Base-by-base conservation (phyloP, 1,140 invertebrate genomes). In the Drosophila nasuta region DNA sequence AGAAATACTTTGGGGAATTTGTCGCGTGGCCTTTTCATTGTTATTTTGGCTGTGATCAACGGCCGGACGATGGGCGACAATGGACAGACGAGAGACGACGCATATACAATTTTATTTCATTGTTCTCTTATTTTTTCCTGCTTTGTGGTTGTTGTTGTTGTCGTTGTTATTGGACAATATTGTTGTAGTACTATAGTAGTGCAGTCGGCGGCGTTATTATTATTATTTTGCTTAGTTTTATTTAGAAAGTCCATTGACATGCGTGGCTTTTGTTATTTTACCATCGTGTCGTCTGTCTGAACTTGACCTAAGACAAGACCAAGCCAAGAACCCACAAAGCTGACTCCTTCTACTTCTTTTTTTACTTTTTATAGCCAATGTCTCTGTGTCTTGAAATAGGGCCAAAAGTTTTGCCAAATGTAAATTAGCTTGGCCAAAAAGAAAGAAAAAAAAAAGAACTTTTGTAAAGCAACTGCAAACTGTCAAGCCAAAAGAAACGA, bases 11-110 rank as follows among this genome's bases (percentile, higher is more conserved):
- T 65, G 62, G 52, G 62, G 62, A 57, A 49, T 48, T 56, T 48
- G 51, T 66, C 62, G 62, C 69, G 45, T 65, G 60, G 52, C 48
- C 69, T 66, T 56, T 65, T 72, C 62, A 66, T 66, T 72, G 69
- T 66, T 65, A 49, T 54, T 54, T 64, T 33, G 33, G 33, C 62
- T 54, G 56, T 68, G 65, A 68, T 60, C 56, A 68, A 60, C 56
- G 48, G 17, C 33, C 25, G 15, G 20, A 25, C 20, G 20, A 25
- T 25, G 20, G 20, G 3, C 3, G 20, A 25, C 20, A 25, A 25
- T 0, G 3, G 20, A 25, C 20, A 25, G 20, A 28, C 57, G 57
- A 45, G 25, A 62, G 25, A 62, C 25, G 25, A 62, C 25, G 15
- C 38, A 45, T 30, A 60, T 17, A n/a, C 20, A 43, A 59, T 60